Base-by-base conservation (phyloP, 92 coral and sea anemone genomes). In the Actinostola sp. region DNA sequence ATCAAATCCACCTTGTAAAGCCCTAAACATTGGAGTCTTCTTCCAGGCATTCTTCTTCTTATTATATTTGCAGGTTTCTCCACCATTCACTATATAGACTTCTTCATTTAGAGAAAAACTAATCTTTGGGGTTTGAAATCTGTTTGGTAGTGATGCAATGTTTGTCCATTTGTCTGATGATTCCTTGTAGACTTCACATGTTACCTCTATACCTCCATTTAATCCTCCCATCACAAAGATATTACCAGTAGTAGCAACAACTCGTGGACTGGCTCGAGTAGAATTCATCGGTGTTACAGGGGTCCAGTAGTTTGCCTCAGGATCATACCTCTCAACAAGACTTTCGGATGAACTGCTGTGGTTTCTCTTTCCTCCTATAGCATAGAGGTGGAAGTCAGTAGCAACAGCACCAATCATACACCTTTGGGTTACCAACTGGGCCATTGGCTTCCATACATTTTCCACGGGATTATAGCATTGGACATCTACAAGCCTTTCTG, bases 171-270 rank as follows among this genome's bases (percentile, higher is more conserved):
- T 71, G 43, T 89, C 67, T 20, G 71, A 54, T 3, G 53, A 4
- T 11, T 61, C 76, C 42, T 72, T 67, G 76, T 89, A 89, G 33
- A 86, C 74, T 55, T 89, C 96, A 72, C 89, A 83, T 24, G 63
- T 73, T 1, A 42, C 19, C 6, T 65, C 64, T 26, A 14, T 53
- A 16, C 23, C 28, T 11, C 67, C 64, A 63, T 17, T 56, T 29
- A 43, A 46, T 32, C 92, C 89, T 27, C 97, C 92, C 39, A 87
- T 64, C 23, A 65, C 91, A 63, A 83, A 90, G 34, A 90, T 84
- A 54, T 79, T 72, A 27, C 52, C 64, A 14, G 38, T 50, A 25
- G 27, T 73, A 32, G 63, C 86, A 16, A 63, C 86, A 35, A 81
- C 84, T 10, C 66, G 52, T 17, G 84, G 84, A 14, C 54, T 11